Evolutionary conservation across 35 echinoderm and acorn worm genomes (phyloP), one percentile per base, ranked within the genome.

Genomic region (Hemicentrotus pulcherrimus): DNA sequence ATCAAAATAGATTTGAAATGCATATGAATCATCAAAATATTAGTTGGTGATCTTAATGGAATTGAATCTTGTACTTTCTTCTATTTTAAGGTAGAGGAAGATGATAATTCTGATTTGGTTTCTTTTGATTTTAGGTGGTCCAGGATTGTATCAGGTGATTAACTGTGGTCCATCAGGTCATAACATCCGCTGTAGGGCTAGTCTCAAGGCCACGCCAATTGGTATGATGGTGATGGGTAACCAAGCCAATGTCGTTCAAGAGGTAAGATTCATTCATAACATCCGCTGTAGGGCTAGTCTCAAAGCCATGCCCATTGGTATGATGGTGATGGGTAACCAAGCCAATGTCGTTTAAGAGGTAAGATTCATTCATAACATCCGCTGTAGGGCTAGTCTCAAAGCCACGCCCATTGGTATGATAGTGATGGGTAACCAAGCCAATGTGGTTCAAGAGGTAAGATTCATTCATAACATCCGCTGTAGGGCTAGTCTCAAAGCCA

Each of bases 171-270:
- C 98, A 46, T 99, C 98, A 31, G 98, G 98, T 31, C 98, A 99
- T 59, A 99, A 99, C 91, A 99, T 99, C 50, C 88, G 98, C 32
- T 97, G 98, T 70, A 92, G 97, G 46, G 97, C 98, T 12, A 97
- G 97, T 55, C 88, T 99, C 55, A 99, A 97, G 70, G 98, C 97
- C 32, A 97, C 97, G 48, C 97, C 98, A 59, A 97, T 99, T 92
- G 98, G 98, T 19, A 99, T 99, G 98, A 99, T 99, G 98, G 98
- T 99, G 31, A 95, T 96, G 47, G 98, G 98, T 9, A 97, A 99
- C 86, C 95, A 96, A n/a, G 94, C 97, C n/a, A 97, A 94, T 10
- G 98, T 99, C 4, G 86, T 97, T 32, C 94, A 93, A 65, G 97
- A 98, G 86, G 96, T 98, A 61, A 96, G 94, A 86, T 86, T n/a